Base-by-base conservation (phyloP, 2,888 invertebrate species). In the Nymphalis c-album region DNA sequence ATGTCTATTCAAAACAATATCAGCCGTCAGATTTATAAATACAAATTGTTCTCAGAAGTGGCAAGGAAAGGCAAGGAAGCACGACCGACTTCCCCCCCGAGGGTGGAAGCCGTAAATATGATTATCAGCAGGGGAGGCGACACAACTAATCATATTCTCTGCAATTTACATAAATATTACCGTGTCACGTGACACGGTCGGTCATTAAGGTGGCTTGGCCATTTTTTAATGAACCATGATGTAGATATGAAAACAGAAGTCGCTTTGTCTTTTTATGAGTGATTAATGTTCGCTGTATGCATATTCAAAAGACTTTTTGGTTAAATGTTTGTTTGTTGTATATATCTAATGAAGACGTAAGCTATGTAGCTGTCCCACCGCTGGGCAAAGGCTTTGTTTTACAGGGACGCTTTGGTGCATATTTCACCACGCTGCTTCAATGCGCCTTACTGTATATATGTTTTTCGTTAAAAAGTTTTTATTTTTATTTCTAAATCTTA, bases 101-200 rank as follows among this genome's bases (percentile, higher is more conserved):
- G 78, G 82, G 79, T 76, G 75, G 82, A 81, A 80, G 87, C 84
- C 86, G 91, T 92, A 92, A 91, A 91, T 92, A 91, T 91, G 91
- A 91, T 92, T 91, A 92, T 91, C 92, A 90, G 85, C 77, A 80
- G 85, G 90, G 91, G 90, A 91, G 91, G 91, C 88, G 89, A 83
- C 88, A 87, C 84, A 88, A 88, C 88, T 91, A 91, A 92, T 91
- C 91, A 92, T 92, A 92, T 92, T 91, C 91, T 91, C 84, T 83
- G 86, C 90, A 91, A 91, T 92, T 92, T 92, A 91, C 91, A 92
- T 92, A 91, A 92, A 91, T 91, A 92, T 92, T 87, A 91, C 85
- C 88, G 85, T 89, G 88, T 88, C 87, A 86, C 91, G 90, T 91
- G 91, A 87, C 89, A 88, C 86, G 80, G 73, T 76, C 77, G 78